Base-by-base conservation (phyloP, 2,113 vertebrate species). In the Rhinopomastus cyanomelas region DNA sequence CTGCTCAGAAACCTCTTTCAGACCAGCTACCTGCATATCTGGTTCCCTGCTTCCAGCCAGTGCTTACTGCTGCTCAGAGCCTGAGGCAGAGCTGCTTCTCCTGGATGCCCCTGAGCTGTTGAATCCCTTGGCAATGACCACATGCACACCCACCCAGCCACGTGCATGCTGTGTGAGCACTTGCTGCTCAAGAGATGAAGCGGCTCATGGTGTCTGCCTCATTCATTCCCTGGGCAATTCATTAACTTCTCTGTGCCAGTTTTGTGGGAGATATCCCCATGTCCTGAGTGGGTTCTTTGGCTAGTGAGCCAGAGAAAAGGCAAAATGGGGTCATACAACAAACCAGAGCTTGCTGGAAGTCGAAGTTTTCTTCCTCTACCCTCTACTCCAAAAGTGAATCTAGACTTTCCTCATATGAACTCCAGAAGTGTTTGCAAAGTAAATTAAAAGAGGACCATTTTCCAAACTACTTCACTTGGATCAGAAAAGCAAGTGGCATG, bases 1-100 rank as follows among this genome's bases (percentile, higher is more conserved):
- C 57, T 42, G n/a, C 73, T 91, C 53, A 73, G 87, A 90, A 87
- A 71, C 57, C 56, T 73, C 48, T 79, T 85, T 73, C 80, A 85
- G 75, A 55, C 66, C 5, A 3, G 81, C 66, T 92, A 64, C 84
- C 64, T 79, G 82, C 68, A 72, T 85, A 16, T 27, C 59, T 60
- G 27, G 2, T 30, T 30, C 34, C 11, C 62, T 36, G 32, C 91
- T 85, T 75, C 32, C 56, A 18, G 34, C 25, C 5, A 0, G 65
- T 53, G 85, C 62, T 25, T 0, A 0, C 67, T 64, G 80, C 75
- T 87, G 57, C 56, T 52, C 5, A 3, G 2, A 26, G 29, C 25
- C 68, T 64, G 53, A 85, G 53, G 67, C 59, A 55, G 16, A 15
- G 18, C 59, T 62, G 60, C 79, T 95, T 67, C 74, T 92, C n/a